Base-by-base conservation (phyloP, 2,888 invertebrate genomes). In the Tillus elongatus region DNA sequence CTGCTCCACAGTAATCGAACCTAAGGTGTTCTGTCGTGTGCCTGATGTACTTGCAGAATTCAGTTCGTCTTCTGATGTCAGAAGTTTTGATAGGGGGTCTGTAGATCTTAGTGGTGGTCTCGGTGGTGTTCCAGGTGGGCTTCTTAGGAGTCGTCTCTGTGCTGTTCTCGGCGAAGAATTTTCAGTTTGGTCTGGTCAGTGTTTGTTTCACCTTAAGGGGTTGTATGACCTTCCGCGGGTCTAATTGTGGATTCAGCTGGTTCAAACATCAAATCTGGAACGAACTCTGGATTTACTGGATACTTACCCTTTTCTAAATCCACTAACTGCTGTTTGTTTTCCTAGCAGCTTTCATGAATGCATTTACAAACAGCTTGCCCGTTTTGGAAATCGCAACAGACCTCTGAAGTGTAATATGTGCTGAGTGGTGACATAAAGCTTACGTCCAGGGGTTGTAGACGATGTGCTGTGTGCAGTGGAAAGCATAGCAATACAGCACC, bases 1-100 rank as follows among this genome's bases (percentile, higher is more conserved):
- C 24, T 19, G 24, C 24, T 19, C n/a, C 24, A n/a, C n/a, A 19
- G 24, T 19, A 19, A 19, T 19, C n/a, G 24, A n/a, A 19, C 24
- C 24, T 19, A 19, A n/a, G 4, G 30, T 8, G n/a, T 6, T 19
- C 6, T 19, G 6, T 19, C 24, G 24, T 19, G 24, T 29, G 30
- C 11, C 30, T 29, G 30, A 29, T 29, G 8, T 11, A 11, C 6
- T 29, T 10, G 30, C n/a, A 11, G 11, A 6, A 11, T 11, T 29
- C n/a, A 29, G 12, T 29, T 19, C 24, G 6, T 19, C 24, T 8
- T 19, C 11, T 29, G n/a, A n/a, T n/a, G n/a, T n/a, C n/a, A n/a
- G n/a, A 10, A 29, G 4, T 9, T 10, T 29, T 9, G 12, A 29
- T n/a, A 10, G n/a, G n/a, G 12, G n/a, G 12, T 29, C 12, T 29